These are phyloP conservation scores for Drosophila kanapiae DNA, from an alignment of 1,140 invertebrate genomes.

Conservation along the genomic window DNA sequence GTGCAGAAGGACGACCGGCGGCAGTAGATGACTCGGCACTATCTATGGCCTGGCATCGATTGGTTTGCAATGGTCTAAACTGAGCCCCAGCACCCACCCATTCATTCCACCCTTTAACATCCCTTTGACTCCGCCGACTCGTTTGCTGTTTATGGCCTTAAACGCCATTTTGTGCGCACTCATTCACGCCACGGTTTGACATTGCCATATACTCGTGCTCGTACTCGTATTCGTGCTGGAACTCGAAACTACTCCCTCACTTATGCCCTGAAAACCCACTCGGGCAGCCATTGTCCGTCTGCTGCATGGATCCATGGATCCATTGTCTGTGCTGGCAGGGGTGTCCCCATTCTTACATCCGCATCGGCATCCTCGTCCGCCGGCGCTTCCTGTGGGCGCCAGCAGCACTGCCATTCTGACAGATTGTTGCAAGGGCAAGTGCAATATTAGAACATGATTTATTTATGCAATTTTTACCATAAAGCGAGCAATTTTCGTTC, in stretches of 20 bases:
- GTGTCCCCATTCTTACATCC: slow-evolving; percentile 11
- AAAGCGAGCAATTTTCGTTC: slow-evolving; percentile 51
- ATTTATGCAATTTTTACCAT: slow-evolving; percentile 84
- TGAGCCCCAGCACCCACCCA: slow-evolving; percentile 2
- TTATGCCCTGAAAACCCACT: neutral
- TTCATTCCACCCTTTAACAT: slow-evolving; percentile 1
- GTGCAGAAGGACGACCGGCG: slow-evolving; percentile 48
- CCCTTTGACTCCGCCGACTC: slow-evolving; percentile 22
- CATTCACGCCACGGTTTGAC: slow-evolving; percentile 71
- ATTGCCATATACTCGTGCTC: slow-evolving; percentile 19
- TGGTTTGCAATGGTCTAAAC: slow-evolving; percentile 63
- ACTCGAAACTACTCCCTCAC: slow-evolving; percentile 1
- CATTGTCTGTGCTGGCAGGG: slow-evolving; percentile 37
- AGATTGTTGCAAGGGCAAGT: slow-evolving; percentile 81
- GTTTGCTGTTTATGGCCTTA: slow-evolving; percentile 74
- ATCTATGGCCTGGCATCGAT: slow-evolving; percentile 75
- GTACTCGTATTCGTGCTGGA: neutral
- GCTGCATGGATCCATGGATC: slow-evolving; percentile 14
- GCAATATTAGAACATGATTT: slow-evolving; percentile 85
- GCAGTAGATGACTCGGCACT: slow-evolving; percentile 61
- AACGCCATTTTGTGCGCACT: slow-evolving; percentile 81
- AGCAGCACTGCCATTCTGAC: slow-evolving; percentile 56
- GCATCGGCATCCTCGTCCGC: slow-evolving; percentile 22
- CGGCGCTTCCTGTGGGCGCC: slow-evolving; percentile 35
- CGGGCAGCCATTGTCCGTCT: slow-evolving; percentile 51